phyloP scores from a whole-genome alignment of 2,113 vertebrate genomes.

The Indri indri region DNA sequence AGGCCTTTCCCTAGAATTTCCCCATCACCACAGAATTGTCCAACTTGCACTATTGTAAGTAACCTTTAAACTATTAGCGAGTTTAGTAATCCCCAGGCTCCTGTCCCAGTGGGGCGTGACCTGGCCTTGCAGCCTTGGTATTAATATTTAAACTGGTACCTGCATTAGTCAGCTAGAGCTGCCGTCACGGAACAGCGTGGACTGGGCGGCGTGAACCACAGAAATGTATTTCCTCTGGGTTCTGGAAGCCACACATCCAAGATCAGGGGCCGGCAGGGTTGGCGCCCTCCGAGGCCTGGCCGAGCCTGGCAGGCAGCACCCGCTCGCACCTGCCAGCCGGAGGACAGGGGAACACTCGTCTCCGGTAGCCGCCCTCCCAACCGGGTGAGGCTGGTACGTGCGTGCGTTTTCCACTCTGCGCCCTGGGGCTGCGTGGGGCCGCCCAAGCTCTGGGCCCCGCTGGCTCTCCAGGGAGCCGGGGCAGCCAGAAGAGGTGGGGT shows the following conservation, averaged over 20 bases:
- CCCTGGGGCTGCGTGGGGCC: no score
- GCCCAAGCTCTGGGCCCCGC: no score
- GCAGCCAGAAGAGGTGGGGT: no score
- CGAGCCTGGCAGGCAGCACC: no score
- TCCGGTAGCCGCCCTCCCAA: no score
- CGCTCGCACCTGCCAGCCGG: not conserved
- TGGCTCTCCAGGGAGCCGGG: no score
- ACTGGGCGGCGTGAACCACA: not conserved
- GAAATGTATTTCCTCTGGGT: not conserved
- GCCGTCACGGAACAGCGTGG: not conserved
- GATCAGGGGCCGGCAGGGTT: not conserved
- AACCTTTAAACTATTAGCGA: not conserved
- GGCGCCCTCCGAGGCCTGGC: not conserved
- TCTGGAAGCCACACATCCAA: not conserved
- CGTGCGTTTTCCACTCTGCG: no score
- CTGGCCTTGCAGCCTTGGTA: no score
- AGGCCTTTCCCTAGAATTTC: not conserved
- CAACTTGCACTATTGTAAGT: not conserved
- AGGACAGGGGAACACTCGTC: not conserved
- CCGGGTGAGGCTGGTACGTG: no score
- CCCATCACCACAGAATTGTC: not conserved
- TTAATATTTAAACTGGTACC: not conserved
- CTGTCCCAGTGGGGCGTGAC: not conserved
- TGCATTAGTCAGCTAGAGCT: no score
- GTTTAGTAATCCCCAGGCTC: not conserved